Conservation (phyloP, 1,140 invertebrate genomes). For the Drosophila asahinai region DNA sequence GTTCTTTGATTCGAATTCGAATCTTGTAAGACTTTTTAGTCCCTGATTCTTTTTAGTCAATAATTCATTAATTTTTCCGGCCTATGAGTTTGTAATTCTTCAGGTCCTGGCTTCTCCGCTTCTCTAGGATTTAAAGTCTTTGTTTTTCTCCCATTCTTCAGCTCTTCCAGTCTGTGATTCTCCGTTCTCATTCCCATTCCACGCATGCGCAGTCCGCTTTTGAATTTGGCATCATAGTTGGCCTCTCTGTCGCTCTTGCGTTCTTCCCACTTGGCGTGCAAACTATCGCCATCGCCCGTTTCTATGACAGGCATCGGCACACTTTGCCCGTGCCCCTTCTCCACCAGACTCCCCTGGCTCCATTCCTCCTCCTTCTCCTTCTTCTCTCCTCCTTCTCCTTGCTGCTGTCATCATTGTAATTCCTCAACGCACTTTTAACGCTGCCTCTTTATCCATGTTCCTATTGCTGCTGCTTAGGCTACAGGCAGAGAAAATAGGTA, state of each 20-base stretch:
- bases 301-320: constrained; percentile 65
- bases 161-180: constrained; percentile 4
- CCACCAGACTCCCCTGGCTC: not conserved
- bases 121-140: not conserved
- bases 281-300: constrained; percentile 65
- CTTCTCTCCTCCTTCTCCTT: constrained; percentile 3
- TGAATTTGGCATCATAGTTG: constrained; percentile 75
- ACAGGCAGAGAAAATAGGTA: not conserved
- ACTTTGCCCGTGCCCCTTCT: constrained; percentile 33
- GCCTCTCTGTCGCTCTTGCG: constrained; percentile 31
- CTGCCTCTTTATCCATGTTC: constrained; percentile 20
- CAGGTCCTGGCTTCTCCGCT: not conserved
- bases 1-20: too few relatives aligned
- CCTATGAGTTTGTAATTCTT: too few relatives aligned
- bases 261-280: constrained; percentile 67
- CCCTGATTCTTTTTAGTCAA: too few relatives aligned
- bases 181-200: constrained; percentile 72
- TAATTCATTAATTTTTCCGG: not conserved
- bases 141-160: constrained; percentile 6
- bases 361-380: not conserved
- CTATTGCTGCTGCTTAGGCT: constrained; percentile 21
- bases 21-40: not conserved
- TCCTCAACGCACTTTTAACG: constrained; percentile 62
- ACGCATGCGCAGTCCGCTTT: constrained; percentile 78
- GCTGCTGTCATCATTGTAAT: constrained; percentile 66